Evolutionary conservation across 2,113 vertebrate species (phyloP), one percentile per base, ranked within the genome.

Genomic region (Phasianus colchicus): DNA sequence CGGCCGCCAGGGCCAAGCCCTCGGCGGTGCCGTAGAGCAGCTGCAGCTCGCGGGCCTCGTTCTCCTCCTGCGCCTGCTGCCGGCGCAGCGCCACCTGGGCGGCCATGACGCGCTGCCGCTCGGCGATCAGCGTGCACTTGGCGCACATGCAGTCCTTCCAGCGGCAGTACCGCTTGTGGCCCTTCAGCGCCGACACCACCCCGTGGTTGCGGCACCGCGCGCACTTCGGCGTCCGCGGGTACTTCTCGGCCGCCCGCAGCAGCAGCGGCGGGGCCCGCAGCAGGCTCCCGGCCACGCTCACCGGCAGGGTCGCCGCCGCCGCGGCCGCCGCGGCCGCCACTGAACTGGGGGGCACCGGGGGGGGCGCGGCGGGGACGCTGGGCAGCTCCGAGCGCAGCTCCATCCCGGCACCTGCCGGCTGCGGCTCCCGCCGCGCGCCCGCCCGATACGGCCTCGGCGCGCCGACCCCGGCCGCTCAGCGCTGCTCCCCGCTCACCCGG

Each of bases 121-220:
- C 99, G 6, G 99, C 99, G 94, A 99, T 99, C 74, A 99, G 96
- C 10, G 99, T 99, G 98, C 99, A 99, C 98, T 99, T 99, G 97
- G 99, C 99, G 97, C 99, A 99, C 98, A 99, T 98, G 96, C 99
- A 99, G 98, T 99, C 99, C 97, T 99, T 99, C 99, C 99, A 99
- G 95, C 99, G 99, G 96, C 99, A 99, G 98, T 99, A 99, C 93
- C 99, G 99, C 95, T 99, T 99, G 98, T 99, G 99, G 97, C 99
- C 99, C 97, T 99, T 99, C 45, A 99, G 98, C 22, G 99, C 99
- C 3, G 99, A 99, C 82, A 99, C 99, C 71, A 99, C 99, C 6
- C 99, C 99, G 97, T 99, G 99, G 96, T 99, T 99, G 87, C 99
- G 97, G 98, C 99, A 99, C 30, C 99, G 98, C 61, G 99, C 99